These are phyloP conservation scores for Tortricodes alternella DNA, from an alignment of 2,888 invertebrate species.

Conservation along the genomic window DNA sequence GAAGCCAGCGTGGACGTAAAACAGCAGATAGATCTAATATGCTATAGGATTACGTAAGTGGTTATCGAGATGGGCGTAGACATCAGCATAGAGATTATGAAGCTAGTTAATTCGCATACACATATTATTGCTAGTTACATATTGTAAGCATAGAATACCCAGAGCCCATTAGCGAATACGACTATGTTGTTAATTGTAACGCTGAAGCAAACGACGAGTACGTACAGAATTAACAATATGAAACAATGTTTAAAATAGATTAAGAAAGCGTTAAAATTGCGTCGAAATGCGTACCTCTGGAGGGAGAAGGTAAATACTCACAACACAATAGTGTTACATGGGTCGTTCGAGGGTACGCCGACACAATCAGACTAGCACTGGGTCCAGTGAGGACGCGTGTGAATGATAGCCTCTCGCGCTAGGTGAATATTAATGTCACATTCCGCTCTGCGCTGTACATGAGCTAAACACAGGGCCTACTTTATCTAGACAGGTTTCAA, in stretches of 20 bases:
- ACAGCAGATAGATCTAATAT: slow-evolving; percentile 79
- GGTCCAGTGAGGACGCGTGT: slow-evolving; percentile 68
- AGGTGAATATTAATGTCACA: slow-evolving; percentile 33
- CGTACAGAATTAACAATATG: slow-evolving; percentile 76
- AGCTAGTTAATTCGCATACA: slow-evolving; percentile 81
- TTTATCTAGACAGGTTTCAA: slow-evolving; percentile 63
- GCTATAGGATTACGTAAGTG: slow-evolving; percentile 73
- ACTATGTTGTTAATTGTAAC: slow-evolving; percentile 71
- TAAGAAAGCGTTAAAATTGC: slow-evolving; percentile 76
- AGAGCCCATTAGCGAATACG: slow-evolving; percentile 76
- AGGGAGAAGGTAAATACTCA: slow-evolving; percentile 71
- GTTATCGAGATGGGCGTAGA: slow-evolving; percentile 78
- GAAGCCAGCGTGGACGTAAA: slow-evolving; percentile 79
- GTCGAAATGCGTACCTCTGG: slow-evolving; percentile 69
- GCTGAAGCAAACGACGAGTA: slow-evolving; percentile 79
- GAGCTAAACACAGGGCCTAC: slow-evolving; percentile 72
- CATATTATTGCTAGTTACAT: slow-evolving; percentile 70
- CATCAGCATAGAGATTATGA: slow-evolving; percentile 81
- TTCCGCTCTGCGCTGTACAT: slow-evolving; percentile 46
- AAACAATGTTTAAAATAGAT: slow-evolving; percentile 71
- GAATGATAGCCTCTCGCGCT: slow-evolving; percentile 55
- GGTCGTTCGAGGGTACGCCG: slow-evolving; percentile 58
- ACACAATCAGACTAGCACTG: slow-evolving; percentile 60
- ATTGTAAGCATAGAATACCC: slow-evolving; percentile 82
- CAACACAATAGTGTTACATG: slow-evolving; percentile 73